Evolutionary conservation across 2,888 invertebrate genomes (phyloP).

Genomic region (Sinopyrophorus schimmeli): DNA sequence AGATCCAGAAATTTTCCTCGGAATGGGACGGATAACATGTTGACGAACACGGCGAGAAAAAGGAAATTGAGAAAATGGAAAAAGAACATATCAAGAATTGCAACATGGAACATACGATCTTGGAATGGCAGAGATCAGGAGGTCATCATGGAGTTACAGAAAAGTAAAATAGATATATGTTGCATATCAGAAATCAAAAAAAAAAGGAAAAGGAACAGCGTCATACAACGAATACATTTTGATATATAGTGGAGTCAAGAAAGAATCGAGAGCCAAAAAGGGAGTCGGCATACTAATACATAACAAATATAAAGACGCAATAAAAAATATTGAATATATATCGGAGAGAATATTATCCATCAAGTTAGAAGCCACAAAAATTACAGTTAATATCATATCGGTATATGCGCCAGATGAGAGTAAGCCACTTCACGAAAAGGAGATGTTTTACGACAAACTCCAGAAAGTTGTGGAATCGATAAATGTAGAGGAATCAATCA

Average conservation of each 20-base stretch:
- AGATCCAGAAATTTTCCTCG: slow-evolving; percentile 1
- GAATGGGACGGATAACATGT: slow-evolving; percentile 5
- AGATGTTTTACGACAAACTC: not conserved
- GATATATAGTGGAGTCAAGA: not conserved
- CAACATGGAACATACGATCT: slow-evolving; percentile 1
- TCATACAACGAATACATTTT: not conserved
- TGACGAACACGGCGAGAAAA: slow-evolving; percentile 2
- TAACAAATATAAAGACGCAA: not conserved
- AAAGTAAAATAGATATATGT: not conserved
- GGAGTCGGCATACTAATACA: not conserved
- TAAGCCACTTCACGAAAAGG: too few species aligned
- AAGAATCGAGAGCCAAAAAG: too few species aligned
- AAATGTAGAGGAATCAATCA: not conserved
- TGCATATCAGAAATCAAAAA: not conserved
- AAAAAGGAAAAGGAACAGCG: not conserved
- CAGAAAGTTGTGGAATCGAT: not conserved
- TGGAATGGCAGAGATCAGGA: not conserved
- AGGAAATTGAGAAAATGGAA: slow-evolving; percentile 2
- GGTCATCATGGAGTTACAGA: slow-evolving; percentile 1
- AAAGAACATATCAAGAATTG: not conserved
- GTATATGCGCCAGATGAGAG: slow-evolving; percentile 1
- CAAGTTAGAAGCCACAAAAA: slow-evolving; percentile 1
- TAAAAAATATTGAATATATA: too few species aligned
- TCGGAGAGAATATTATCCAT: too few species aligned
- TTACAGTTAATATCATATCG: not conserved